Conservation (phyloP, 2,888 invertebrate genomes). For the Acrobasis consociella region DNA sequence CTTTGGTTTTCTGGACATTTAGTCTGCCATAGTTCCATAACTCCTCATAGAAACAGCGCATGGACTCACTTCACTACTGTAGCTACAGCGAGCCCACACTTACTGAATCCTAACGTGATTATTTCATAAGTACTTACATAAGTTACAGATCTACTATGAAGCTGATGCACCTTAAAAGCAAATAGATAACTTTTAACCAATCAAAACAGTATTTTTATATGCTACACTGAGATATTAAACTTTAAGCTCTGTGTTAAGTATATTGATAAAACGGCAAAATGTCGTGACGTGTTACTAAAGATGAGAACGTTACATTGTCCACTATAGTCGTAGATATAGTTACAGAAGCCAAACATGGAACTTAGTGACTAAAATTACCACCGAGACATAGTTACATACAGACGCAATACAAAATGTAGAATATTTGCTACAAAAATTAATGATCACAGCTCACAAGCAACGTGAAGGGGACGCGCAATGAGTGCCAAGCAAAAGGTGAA, state of each 20-base stretch:
- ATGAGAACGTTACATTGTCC: constrained; percentile 43
- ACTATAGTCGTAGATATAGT: constrained; percentile 36
- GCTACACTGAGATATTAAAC: constrained; percentile 25
- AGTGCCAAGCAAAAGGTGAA: constrained; percentile 62
- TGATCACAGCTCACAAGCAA: constrained; percentile 77
- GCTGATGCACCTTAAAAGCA: constrained; percentile 74
- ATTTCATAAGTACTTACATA: constrained; percentile 79
- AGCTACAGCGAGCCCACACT: constrained; percentile 36
- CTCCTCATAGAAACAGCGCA: constrained; percentile 55
- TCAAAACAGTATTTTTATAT: constrained; percentile 35
- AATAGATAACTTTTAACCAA: constrained; percentile 70
- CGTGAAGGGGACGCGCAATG: constrained; percentile 60
- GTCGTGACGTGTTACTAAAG: constrained; percentile 30
- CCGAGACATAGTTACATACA: constrained; percentile 55
- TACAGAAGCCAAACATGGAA: constrained; percentile 59
- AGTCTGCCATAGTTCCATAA: constrained; percentile 72
- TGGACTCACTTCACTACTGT: constrained; percentile 21
- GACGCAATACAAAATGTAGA: constrained; percentile 56
- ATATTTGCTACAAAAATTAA: constrained; percentile 58
- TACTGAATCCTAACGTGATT: constrained; percentile 57
- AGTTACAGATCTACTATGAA: constrained; percentile 81
- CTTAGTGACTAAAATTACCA: constrained; percentile 67
- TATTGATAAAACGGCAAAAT: constrained; percentile 13
- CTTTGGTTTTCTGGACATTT: constrained; percentile 74
- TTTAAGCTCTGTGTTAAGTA: constrained; percentile 31